phyloP scores from a whole-genome alignment of 2,113 vertebrate species.

The Platichthys stellatus region DNA sequence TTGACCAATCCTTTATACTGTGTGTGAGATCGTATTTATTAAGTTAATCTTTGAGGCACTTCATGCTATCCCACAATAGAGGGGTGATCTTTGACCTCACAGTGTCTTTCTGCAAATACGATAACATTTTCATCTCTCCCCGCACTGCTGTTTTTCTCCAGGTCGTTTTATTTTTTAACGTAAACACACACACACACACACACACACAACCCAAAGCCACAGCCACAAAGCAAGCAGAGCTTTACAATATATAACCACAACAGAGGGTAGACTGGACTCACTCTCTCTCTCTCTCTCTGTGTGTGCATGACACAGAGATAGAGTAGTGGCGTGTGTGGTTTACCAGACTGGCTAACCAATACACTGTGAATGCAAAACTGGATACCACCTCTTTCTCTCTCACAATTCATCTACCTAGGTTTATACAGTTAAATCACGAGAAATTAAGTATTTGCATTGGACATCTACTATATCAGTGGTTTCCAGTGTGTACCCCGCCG shows the following conservation, averaged over 20 bases:
- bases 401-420: background rate
- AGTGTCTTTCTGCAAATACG: too few species aligned
- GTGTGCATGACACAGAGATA: conserved; percentile 6
- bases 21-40: too few species aligned
- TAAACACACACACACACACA: conserved; percentile 3
- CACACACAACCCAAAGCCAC: background rate
- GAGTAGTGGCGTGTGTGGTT: conserved; percentile 27
- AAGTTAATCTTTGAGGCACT: too few species aligned
- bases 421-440: background rate
- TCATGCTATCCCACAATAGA: too few species aligned
- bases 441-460: background rate
- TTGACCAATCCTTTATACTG: background rate
- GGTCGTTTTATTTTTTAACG: background rate
- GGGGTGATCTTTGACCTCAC: too few species aligned
- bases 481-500: background rate
- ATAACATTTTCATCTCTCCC: background rate
- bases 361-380: conserved; percentile 21
- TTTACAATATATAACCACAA: conserved; percentile 23
- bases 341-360: conserved; percentile 33
- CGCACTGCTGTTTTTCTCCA: background rate
- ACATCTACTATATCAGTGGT: too few species aligned
- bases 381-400: background rate
- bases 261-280: conserved; percentile 4
- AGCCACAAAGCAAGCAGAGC: conserved; percentile 7
- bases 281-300: too few species aligned